Evolutionary conservation across 2,797 vertebrate species (phyloP).

Genomic region (Prionace glauca): DNA sequence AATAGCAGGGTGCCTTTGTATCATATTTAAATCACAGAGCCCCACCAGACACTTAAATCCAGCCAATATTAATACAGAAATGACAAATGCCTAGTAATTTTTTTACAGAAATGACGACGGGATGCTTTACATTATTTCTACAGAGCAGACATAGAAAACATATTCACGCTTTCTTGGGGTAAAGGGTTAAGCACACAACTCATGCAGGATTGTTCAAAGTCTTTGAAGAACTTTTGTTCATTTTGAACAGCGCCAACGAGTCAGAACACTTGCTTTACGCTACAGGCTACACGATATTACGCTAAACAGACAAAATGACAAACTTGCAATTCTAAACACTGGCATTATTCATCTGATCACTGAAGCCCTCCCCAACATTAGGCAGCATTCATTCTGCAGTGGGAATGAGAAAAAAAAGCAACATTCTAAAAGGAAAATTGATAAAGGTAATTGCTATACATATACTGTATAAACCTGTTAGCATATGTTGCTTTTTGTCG

Average conservation of each 20-base stretch:
- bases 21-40: not conserved
- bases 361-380: not conserved
- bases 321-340: slow-evolving; percentile 21
- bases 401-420: not conserved
- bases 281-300: not conserved
- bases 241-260: not conserved
- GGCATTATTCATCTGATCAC: not conserved
- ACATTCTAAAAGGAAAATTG: not conserved
- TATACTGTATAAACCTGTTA: slow-evolving; percentile 45
- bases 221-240: slow-evolving; percentile 10
- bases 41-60: not conserved
- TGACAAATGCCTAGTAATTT: not conserved
- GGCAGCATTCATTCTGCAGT: not conserved
- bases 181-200: not conserved
- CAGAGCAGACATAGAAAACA: not conserved
- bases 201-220: not conserved
- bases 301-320: not conserved
- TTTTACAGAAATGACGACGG: not conserved
- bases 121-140: not conserved
- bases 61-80: not conserved
- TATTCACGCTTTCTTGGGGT: not conserved
- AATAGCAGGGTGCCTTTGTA: not conserved
- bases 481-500: slow-evolving; percentile 43
- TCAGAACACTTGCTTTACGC: not conserved
- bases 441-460: slow-evolving; percentile 38